phyloP scores from a whole-genome alignment of 1,140 invertebrate species.

The Drosophila hydei region DNA sequence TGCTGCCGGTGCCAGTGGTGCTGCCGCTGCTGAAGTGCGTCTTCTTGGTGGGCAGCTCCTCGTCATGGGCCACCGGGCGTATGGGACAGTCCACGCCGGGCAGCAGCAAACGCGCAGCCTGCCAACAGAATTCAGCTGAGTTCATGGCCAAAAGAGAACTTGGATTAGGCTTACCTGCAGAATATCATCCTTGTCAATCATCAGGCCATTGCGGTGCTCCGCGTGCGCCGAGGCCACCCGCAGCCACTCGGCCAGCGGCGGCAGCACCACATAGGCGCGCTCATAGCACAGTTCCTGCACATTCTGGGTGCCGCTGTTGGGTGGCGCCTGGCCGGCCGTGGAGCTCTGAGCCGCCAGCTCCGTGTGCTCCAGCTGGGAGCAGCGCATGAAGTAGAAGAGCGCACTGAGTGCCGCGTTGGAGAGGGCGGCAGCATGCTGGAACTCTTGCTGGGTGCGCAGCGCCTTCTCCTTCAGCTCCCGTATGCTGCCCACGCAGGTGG shows the following conservation, averaged over 20 bases:
- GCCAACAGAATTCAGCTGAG: constrained; percentile 84
- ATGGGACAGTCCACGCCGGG: constrained; percentile 95
- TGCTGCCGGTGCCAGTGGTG: constrained; percentile 44
- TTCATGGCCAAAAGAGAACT: not conserved
- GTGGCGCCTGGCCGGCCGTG: constrained; percentile 46
- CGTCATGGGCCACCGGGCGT: constrained; percentile 87
- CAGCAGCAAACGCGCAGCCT: constrained; percentile 92
- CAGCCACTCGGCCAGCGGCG: constrained; percentile 94
- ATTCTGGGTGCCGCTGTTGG: constrained; percentile 70
- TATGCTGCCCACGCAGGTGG: constrained; percentile 94
- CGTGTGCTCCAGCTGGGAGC: constrained; percentile 89
- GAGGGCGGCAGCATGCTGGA: constrained; percentile 85
- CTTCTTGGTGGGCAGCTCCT: constrained; percentile 84
- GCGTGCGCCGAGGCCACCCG: constrained; percentile 92
- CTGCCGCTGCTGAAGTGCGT: constrained; percentile 56
- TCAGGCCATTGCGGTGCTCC: constrained; percentile 90
- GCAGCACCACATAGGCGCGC: constrained; percentile 93
- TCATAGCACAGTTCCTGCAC: constrained; percentile 93
- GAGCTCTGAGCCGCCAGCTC: constrained; percentile 76
- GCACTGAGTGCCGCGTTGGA: constrained; percentile 89
- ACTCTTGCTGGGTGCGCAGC: constrained; percentile 85
- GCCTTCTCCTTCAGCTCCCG: constrained; percentile 91
- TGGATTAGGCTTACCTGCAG: constrained; percentile 86
- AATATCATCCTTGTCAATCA: constrained; percentile 94
- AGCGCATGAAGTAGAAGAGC: constrained; percentile 95